These are phyloP conservation scores for Hydrozoanthus gracilis DNA, from an alignment of 92 coral and sea anemone species.

Conservation along the genomic window DNA sequence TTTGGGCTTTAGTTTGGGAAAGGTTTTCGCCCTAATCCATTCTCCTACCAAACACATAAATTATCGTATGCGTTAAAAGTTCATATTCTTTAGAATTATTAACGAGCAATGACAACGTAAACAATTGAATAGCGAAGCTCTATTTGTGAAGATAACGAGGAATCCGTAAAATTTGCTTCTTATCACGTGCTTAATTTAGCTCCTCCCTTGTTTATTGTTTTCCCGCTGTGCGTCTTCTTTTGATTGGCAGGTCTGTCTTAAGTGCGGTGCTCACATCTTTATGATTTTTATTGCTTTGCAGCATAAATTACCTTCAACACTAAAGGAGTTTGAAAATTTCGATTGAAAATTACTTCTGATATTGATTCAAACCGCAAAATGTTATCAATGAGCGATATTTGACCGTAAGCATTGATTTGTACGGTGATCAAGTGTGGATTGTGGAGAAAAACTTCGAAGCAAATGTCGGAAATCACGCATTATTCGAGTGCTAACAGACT, in stretches of 20 bases:
- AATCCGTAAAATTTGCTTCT: conserved; percentile 23
- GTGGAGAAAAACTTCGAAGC: conserved; percentile 2
- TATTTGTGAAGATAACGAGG: conserved; percentile 33
- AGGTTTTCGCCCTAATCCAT: background rate
- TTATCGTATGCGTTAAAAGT: conserved; percentile 34
- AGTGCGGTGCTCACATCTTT: conserved; percentile 34
- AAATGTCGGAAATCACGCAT: conserved; percentile 40
- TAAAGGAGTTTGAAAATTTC: background rate
- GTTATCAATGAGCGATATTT: conserved; percentile 35
- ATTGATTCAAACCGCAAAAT: conserved; percentile 34
- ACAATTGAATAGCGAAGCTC: conserved; percentile 27
- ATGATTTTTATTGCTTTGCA: conserved; percentile 37
- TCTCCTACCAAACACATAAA: conserved; percentile 31
- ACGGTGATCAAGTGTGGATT: conserved; percentile 25
- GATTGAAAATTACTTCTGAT: conserved; percentile 12
- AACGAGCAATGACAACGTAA: conserved; percentile 30
- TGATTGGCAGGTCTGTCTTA: conserved; percentile 40
- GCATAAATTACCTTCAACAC: conserved; percentile 2
- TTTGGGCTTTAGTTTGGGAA: background rate
- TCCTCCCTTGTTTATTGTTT: conserved; percentile 57
- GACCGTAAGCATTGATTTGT: conserved; percentile 19
- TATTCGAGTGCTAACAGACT: background rate
- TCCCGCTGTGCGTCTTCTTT: conserved; percentile 50
- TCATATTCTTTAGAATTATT: conserved; percentile 15
- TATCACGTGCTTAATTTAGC: conserved; percentile 58